phyloP scores from a whole-genome alignment of 2,888 invertebrate species.

The Drosophila engyochracea region DNA sequence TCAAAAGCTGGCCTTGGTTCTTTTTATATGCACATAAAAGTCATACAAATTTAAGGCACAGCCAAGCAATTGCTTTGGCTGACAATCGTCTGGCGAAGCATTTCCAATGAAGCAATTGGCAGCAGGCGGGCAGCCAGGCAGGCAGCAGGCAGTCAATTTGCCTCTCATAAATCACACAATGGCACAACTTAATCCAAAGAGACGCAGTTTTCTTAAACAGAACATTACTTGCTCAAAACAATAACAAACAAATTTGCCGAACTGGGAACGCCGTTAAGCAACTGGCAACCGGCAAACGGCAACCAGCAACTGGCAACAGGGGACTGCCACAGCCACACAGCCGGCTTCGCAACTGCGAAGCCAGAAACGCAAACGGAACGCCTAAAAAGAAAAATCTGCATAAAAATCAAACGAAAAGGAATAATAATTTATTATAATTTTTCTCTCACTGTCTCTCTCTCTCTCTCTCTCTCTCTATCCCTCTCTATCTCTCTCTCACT shows the following conservation, averaged over 20 bases:
- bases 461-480: too few species aligned
- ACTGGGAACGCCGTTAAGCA: slow-evolving; percentile 40
- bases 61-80: not conserved
- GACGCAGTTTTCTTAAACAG: slow-evolving; percentile 17
- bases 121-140: slow-evolving; percentile 12
- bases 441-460: slow-evolving; percentile 20
- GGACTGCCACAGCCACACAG: slow-evolving; percentile 13
- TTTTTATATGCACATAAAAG: not conserved
- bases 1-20: not conserved
- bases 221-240: slow-evolving; percentile 19
- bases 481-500: not conserved
- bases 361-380: slow-evolving; percentile 43
- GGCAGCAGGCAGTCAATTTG: slow-evolving; percentile 6
- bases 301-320: slow-evolving; percentile 32
- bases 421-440: slow-evolving; percentile 83
- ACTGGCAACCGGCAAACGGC: slow-evolving; percentile 24
- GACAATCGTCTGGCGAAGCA: slow-evolving; percentile 3
- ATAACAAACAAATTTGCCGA: slow-evolving; percentile 56
- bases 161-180: slow-evolving; percentile 47
- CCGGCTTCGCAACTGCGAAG: slow-evolving; percentile 23
- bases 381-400: slow-evolving; percentile 72
- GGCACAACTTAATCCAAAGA: slow-evolving; percentile 48
- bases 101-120: slow-evolving; percentile 10
- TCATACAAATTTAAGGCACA: not conserved
- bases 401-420: slow-evolving; percentile 81